Conservation (phyloP, 2,797 vertebrate species). For the Hoplostethus mediterraneus region DNA sequence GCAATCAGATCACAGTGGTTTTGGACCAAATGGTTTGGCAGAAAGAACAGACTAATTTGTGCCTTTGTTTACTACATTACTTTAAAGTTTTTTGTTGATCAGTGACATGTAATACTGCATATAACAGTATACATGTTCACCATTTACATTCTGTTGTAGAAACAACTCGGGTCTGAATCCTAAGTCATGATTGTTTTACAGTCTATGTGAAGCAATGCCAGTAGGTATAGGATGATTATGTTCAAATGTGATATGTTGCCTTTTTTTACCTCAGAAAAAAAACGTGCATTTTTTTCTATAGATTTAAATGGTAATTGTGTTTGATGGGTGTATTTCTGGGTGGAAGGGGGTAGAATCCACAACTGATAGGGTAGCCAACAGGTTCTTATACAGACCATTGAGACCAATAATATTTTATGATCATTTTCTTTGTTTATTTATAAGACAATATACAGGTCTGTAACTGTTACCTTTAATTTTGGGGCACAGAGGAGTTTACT, state of each 20-base stretch:
- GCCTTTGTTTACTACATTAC: conserved; percentile 70
- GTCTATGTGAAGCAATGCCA: conserved; percentile 11
- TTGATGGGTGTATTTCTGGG: not conserved
- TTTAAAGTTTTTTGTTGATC: conserved; percentile 23
- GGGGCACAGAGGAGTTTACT: conserved; percentile 58
- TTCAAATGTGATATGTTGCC: conserved; percentile 64
- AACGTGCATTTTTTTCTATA: conserved; percentile 20
- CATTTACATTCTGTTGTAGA: conserved; percentile 8
- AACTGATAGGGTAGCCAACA: not conserved
- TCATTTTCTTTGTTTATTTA: conserved; percentile 38
- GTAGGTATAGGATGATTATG: conserved; percentile 16
- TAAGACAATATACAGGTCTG: conserved; percentile 37
- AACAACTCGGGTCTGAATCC: conserved; percentile 22
- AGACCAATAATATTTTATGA: conserved; percentile 15
- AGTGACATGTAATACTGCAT: conserved; percentile 56
- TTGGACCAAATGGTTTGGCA: conserved; percentile 56
- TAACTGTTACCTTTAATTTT: conserved; percentile 46
- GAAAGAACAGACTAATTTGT: conserved; percentile 62
- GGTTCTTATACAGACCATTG: conserved; percentile 32
- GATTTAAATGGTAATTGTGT: conserved; percentile 22
- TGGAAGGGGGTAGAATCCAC: conserved; percentile 5
- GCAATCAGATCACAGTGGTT: conserved; percentile 34
- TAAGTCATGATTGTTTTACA: conserved; percentile 19
- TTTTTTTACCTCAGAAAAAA: conserved; percentile 62
- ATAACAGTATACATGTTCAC: conserved; percentile 25